A percentile compares a stretch with the other conserved stretches of the same genome.
Evolutionary conservation across 2,888 invertebrate species (phyloP).

Genomic region (Eupithecia exiguata): DNA sequence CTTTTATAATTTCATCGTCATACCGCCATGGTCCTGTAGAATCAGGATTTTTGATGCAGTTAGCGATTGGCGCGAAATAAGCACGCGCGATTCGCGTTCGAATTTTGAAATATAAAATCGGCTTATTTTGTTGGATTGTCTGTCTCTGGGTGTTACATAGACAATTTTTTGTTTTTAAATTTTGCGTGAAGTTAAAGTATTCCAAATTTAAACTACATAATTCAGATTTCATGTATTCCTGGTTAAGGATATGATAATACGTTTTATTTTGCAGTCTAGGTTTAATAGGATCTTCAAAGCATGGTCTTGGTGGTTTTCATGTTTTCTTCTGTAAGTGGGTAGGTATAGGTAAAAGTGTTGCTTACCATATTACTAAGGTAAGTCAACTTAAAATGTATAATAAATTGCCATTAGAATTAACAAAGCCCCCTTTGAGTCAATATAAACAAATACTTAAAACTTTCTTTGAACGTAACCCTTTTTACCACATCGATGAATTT

Average conservation of each 20-base stretch:
- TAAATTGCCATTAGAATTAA: too few relatives aligned
- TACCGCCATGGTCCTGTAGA: slow-evolving; percentile 45
- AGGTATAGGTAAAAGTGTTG: background rate
- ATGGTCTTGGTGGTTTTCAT: background rate
- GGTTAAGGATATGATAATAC: background rate
- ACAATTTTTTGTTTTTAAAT: slow-evolving; percentile 36
- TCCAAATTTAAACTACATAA: background rate
- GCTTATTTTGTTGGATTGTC: slow-evolving; percentile 29
- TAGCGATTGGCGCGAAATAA: slow-evolving; percentile 56
- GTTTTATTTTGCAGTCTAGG: background rate
- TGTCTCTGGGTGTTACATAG: slow-evolving; percentile 52
- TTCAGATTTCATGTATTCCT: background rate
- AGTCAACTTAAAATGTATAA: too few relatives aligned
- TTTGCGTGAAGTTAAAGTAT: background rate
- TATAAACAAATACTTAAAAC: too few relatives aligned
- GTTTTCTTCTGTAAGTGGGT: background rate
- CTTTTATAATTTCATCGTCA: slow-evolving; percentile 55
- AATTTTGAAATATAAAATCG: slow-evolving; percentile 46
- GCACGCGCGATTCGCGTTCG: slow-evolving; percentile 60
- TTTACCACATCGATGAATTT: too few relatives aligned
- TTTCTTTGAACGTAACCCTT: too few relatives aligned
- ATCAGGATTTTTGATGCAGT: slow-evolving; percentile 48
- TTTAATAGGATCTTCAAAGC: background rate
- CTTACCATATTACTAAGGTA: background rate
- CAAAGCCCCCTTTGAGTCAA: too few relatives aligned